A percentile compares a stretch with the other conserved stretches of the same genome.
These are phyloP conservation scores for Gadopsis marmoratus DNA, from an alignment of 2,797 vertebrate genomes.

Conservation along the genomic window DNA sequence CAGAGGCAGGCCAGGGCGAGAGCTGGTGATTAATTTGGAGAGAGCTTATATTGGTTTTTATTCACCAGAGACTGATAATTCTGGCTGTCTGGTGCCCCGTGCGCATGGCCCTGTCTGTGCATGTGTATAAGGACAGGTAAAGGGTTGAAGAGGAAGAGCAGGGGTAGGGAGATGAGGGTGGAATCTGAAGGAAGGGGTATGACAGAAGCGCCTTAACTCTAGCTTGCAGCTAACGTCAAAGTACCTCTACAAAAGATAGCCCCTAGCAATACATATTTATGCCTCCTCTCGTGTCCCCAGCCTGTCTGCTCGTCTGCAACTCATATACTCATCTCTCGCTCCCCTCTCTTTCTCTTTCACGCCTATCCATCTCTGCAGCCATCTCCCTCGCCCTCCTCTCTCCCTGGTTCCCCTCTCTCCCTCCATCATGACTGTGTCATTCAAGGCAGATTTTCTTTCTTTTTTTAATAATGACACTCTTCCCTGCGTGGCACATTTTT, in stretches of 20 bases:
- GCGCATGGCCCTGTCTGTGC: not conserved
- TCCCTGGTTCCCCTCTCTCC: conserved; percentile 21
- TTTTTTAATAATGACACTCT: conserved; percentile 39
- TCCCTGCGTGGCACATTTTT: conserved; percentile 51
- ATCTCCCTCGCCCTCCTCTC: conserved; percentile 1
- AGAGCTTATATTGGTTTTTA: conserved; percentile 84
- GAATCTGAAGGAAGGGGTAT: not conserved
- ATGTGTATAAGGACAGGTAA: conserved; percentile 21
- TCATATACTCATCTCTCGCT: conserved; percentile 19
- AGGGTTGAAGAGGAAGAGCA: conserved; percentile 45
- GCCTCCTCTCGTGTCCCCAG: conserved; percentile 30
- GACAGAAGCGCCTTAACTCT: conserved; percentile 34
- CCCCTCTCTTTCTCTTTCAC: conserved; percentile 23
- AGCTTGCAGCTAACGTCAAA: conserved; percentile 62
- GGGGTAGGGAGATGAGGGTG: conserved; percentile 24
- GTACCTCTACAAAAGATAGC: conserved; percentile 62
- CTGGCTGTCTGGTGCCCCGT: conserved; percentile 30
- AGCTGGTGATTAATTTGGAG: conserved; percentile 84
- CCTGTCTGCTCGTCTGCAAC: conserved; percentile 35
- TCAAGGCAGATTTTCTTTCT: not conserved
- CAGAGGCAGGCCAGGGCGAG: conserved; percentile 77
- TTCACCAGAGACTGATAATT: conserved; percentile 76
- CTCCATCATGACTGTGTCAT: conserved; percentile 23
- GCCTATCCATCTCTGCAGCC: conserved; percentile 28
- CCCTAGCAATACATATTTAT: conserved; percentile 70